These are phyloP conservation scores for Sminthurides aquaticus DNA, from an alignment of 2,888 invertebrate species.

Conservation along the genomic window DNA sequence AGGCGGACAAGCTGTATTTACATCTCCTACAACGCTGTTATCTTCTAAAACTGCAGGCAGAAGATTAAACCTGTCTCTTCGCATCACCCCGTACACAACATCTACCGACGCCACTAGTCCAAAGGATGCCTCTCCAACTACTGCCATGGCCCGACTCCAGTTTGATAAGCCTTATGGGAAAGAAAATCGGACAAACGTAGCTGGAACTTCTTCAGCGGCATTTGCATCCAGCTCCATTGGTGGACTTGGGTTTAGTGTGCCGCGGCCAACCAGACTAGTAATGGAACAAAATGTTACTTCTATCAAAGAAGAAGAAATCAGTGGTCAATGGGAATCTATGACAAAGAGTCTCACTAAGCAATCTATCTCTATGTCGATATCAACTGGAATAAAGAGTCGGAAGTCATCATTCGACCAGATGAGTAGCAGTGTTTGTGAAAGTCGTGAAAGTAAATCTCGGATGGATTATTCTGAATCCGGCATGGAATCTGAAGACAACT, in stretches of 20 bases:
- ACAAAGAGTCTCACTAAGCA: slow-evolving; percentile 30
- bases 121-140: slow-evolving; percentile 47
- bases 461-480: neutral
- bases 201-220: slow-evolving; percentile 23
- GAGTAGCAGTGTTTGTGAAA: neutral
- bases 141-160: slow-evolving; percentile 48
- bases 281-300: slow-evolving; percentile 35
- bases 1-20: slow-evolving; percentile 19
- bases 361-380: slow-evolving; percentile 32
- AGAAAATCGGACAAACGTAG: slow-evolving; percentile 32
- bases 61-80: slow-evolving; percentile 34
- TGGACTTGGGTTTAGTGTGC: slow-evolving; percentile 2
- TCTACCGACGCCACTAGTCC: slow-evolving; percentile 42
- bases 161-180: slow-evolving; percentile 44
- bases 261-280: slow-evolving; percentile 29
- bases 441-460: slow-evolving; percentile 11
- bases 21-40: slow-evolving; percentile 20
- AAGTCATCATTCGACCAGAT: slow-evolving; percentile 27
- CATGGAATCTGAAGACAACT: slow-evolving; percentile 3
- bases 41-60: slow-evolving; percentile 27
- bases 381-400: slow-evolving; percentile 34
- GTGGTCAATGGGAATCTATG: slow-evolving; percentile 31
- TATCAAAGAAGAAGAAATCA: slow-evolving; percentile 31
- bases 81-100: slow-evolving; percentile 35
- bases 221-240: slow-evolving; percentile 17